Base-by-base conservation (phyloP, 2,888 invertebrate species). In the Diarsia rubi region DNA sequence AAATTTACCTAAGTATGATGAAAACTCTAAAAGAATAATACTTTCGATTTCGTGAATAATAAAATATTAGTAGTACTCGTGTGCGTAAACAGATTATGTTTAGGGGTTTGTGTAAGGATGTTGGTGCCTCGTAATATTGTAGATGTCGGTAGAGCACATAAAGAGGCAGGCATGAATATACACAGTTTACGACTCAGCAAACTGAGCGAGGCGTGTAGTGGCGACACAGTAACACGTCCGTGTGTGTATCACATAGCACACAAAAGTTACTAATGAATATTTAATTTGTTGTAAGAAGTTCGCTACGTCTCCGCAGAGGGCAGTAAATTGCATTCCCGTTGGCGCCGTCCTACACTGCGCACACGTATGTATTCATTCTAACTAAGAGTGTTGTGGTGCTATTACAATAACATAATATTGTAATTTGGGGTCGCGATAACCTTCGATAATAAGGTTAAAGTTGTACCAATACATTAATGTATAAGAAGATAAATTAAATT, bases 211-310 rank as follows among this genome's bases (percentile, higher is more conserved):
- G 80, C 19, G 64, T 66, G 77, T 69, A 71, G 69, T 64, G 62
- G 60, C 45, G 47, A 47, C 69, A 42, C 31, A 42, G 45, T 54
- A 45, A 45, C 73, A 72, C 52, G 59, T 65, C 75, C 71, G 83
- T 82, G 82, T 78, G 73, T 74, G 66, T 73, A 86, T 79, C 69
- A 79, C 75, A 74, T 64, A 78, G 69, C 70, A 77, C 73, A 75
- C 70, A 82, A 85, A 89, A 89, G 83, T 88, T 77, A 54, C 67
- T 90, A 91, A 92, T 90, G 88, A 92, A 90, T 88, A 90, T 91
- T 90, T 90, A 91, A 90, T 91, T 90, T 90, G 91, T 86, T 83
- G 86, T 81, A 74, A 81, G 84, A 86, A 89, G 83, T 89, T 89
- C 62, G 62, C 71, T 69, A 78, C 69, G 77, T 70, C 72, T 54